phyloP scores from a whole-genome alignment of 1,140 invertebrate genomes.

The Drosophila tristis region DNA sequence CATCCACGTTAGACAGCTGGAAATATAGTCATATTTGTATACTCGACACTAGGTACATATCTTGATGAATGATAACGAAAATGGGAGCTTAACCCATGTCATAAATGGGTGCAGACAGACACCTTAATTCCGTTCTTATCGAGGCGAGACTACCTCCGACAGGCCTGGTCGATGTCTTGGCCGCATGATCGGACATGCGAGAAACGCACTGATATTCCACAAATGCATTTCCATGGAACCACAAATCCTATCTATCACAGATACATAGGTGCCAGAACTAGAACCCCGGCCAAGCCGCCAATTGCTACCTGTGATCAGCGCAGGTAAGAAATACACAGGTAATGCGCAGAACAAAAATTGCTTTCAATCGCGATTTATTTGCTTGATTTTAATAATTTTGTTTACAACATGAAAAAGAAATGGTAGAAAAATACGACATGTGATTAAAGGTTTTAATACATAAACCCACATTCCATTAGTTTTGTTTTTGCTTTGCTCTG shows the following conservation, averaged over 20 bases:
- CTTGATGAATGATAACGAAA: slow-evolving; percentile 37
- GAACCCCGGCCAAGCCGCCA: slow-evolving; percentile 15
- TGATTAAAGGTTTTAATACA: slow-evolving; percentile 56
- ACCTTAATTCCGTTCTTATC: slow-evolving; percentile 29
- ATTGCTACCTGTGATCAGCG: slow-evolving; percentile 51
- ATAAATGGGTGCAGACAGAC: slow-evolving; percentile 26
- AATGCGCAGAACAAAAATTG: slow-evolving; percentile 16
- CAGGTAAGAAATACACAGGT: slow-evolving; percentile 33
- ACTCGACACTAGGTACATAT: neutral
- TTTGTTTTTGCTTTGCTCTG: slow-evolving; percentile 2
- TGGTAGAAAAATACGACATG: slow-evolving; percentile 80
- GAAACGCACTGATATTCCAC: neutral
- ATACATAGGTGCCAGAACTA: neutral
- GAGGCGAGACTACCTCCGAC: neutral
- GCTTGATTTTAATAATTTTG: slow-evolving; percentile 40
- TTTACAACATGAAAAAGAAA: slow-evolving; percentile 81
- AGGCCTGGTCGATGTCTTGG: slow-evolving; percentile 13
- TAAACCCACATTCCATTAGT: slow-evolving; percentile 67
- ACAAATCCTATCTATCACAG: slow-evolving; percentile 3
- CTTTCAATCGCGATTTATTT: slow-evolving; percentile 43
- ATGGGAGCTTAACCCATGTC: slow-evolving; percentile 15
- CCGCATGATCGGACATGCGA: slow-evolving; percentile 8
- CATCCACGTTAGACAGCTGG: slow-evolving; percentile 26
- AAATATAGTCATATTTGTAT: slow-evolving; percentile 7
- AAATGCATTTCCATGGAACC: slow-evolving; percentile 17